A percentile compares a stretch with the other conserved stretches of the same genome.
Conservation (phyloP, 2,888 invertebrate genomes). For the Zootermopsis nevadensis region DNA sequence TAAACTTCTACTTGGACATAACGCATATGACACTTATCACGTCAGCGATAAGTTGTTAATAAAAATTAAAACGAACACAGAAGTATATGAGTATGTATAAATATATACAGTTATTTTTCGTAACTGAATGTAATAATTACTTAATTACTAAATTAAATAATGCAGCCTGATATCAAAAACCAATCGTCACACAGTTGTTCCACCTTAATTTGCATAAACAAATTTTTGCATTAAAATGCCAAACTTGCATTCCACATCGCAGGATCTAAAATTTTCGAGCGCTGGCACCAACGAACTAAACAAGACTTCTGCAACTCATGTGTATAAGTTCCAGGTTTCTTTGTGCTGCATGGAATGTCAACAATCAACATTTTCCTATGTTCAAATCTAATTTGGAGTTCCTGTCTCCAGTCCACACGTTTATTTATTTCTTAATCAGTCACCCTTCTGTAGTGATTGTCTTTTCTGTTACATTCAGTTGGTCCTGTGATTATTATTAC, state of each 20-base stretch:
- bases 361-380: slow-evolving; percentile 34
- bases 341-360: slow-evolving; percentile 46
- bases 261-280: background rate
- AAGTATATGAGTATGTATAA: slow-evolving; percentile 6
- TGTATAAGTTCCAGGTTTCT: slow-evolving; percentile 20
- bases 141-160: background rate
- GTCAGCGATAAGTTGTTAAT: background rate
- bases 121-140: background rate
- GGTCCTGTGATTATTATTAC: slow-evolving; percentile 48
- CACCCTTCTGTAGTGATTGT: slow-evolving; percentile 48
- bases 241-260: background rate
- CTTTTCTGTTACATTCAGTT: slow-evolving; percentile 47
- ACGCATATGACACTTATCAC: background rate
- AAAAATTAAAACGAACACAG: background rate
- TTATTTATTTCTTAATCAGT: background rate
- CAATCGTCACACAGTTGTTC: slow-evolving; percentile 17
- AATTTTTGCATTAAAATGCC: slow-evolving; percentile 12
- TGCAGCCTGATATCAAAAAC: background rate
- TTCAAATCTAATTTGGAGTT: slow-evolving; percentile 20
- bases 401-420: background rate
- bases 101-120: background rate
- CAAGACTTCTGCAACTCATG: slow-evolving; percentile 29
- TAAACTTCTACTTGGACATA: background rate
- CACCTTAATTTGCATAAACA: slow-evolving; percentile 26
- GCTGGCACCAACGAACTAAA: slow-evolving; percentile 5